Evolutionary conservation across 2,888 invertebrate species (phyloP), one percentile per base, ranked within the genome.

Genomic region (Lutraria lutraria): DNA sequence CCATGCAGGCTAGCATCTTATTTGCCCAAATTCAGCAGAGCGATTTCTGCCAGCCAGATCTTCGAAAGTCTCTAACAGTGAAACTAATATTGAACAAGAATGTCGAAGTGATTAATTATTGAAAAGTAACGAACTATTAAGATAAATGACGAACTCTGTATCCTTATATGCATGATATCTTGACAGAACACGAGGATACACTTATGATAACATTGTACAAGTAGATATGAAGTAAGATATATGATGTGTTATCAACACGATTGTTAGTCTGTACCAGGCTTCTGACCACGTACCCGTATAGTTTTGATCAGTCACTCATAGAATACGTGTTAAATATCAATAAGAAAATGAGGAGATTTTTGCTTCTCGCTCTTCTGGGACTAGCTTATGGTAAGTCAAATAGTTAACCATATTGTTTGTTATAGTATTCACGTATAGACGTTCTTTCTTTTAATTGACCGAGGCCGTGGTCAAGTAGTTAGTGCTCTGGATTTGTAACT

Each of bases 321-420:
- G 6, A 76, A 76, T 34, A 34, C 76, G 76, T 31, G 76, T 34
- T 34, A 0, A 53, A 54, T 52, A 81, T 16, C 29, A 43, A 43
- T 80, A 81, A 15, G 63, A 29, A 25, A 60, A 83, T 83, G 83
- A 83, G 63, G 54, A 60, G 56, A 31, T 31, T 83, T 13, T n/a
- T 83, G n/a, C 60, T 83, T 29, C 60, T 60, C n/a, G 56, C 43
- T 60, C 34, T 83, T 34, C 21, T 83, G 34, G 83, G 83, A 83
- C 4, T 83, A 53, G 31, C 60, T 31, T 63, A 54, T 43, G 83
- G 83, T 83, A 83, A 56, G 83, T 29, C 29, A 1, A 3, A n/a
- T 2, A 81, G 21, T 52, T 21, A 53, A 15, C 52, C 19, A 34
- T 21, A 53, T n/a, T 21, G 54, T 80, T 80, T 6, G 25, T n/a